Evolutionary conservation across 2,888 invertebrate genomes (phyloP).

Genomic region (Lasiommata megera): DNA sequence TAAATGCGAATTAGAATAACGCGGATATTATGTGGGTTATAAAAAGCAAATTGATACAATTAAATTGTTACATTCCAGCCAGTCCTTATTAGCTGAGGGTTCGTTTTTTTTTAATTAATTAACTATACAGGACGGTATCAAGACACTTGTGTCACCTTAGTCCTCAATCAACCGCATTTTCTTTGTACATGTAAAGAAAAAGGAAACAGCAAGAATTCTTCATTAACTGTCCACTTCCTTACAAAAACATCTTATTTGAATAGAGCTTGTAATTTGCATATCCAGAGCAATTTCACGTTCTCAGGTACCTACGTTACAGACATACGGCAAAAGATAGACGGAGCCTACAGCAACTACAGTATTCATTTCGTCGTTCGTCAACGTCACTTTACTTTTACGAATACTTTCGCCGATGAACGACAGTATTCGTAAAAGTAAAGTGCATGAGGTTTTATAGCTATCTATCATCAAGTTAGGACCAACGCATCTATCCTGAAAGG

Average conservation of each 20-base stretch:
- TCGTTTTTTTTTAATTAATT: background rate
- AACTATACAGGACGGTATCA: conserved; percentile 4
- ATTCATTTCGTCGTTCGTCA: background rate
- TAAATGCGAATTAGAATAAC: too few relatives aligned
- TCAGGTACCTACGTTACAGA: background rate
- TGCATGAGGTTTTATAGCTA: too few relatives aligned
- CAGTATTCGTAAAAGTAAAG: too few relatives aligned
- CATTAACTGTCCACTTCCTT: conserved; percentile 20
- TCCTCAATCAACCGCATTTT: conserved; percentile 12
- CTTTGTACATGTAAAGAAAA: conserved; percentile 12
- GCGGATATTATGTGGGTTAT: too few relatives aligned
- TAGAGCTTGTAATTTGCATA: conserved; percentile 29
- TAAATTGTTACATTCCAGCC: conserved; percentile 6
- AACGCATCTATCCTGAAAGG: too few relatives aligned
- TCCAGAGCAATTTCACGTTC: conserved; percentile 28
- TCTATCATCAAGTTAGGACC: too few relatives aligned
- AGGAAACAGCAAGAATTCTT: conserved; percentile 12
- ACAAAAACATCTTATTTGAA: conserved; percentile 32
- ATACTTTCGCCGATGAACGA: too few relatives aligned
- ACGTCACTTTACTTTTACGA: too few relatives aligned
- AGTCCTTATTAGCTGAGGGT: background rate
- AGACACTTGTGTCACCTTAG: background rate
- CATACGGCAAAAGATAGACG: background rate
- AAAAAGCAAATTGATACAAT: background rate
- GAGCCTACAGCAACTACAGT: background rate